A percentile compares a stretch with the other conserved stretches of the same genome.
phyloP scores from a whole-genome alignment of 1,140 invertebrate genomes.

The Drosophila willistoni region DNA sequence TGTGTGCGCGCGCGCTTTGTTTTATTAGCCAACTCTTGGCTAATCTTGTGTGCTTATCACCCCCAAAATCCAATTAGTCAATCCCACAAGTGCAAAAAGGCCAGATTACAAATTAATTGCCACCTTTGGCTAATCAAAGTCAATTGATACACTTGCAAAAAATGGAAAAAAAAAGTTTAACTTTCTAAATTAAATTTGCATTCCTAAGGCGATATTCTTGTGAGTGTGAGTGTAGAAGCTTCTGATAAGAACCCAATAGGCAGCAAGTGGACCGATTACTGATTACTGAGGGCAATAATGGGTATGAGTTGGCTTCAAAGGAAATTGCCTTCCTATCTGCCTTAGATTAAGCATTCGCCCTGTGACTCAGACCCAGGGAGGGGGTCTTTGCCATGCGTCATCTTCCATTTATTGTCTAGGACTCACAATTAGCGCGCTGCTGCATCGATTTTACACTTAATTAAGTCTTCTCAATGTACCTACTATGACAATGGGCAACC shows the following conservation, averaged over 20 bases:
- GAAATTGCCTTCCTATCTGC: constrained; percentile 42
- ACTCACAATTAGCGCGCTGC: constrained; percentile 9
- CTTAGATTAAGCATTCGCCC: constrained; percentile 34
- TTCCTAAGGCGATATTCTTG: not conserved
- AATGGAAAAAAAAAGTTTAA: not conserved
- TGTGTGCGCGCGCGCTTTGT: not conserved
- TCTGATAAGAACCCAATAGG: constrained; percentile 25
- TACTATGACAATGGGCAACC: constrained; percentile 39
- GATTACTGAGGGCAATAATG: constrained; percentile 30
- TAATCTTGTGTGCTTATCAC: constrained; percentile 34
- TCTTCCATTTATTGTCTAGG: not conserved
- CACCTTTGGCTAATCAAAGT: constrained; percentile 1
- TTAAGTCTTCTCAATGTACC: constrained; percentile 64
- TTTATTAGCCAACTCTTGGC: constrained; percentile 19
- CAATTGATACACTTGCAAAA: not conserved
- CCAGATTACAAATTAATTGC: not conserved
- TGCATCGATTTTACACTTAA: constrained; percentile 71
- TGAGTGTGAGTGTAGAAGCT: not conserved
- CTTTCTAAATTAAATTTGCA: too few species aligned
- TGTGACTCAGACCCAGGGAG: constrained; percentile 48
- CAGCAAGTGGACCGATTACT: constrained; percentile 12
- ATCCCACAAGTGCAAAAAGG: constrained; percentile 18
- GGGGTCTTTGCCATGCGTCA: constrained; percentile 47
- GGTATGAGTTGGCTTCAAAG: constrained; percentile 9
- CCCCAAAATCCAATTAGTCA: constrained; percentile 45